phyloP scores from a whole-genome alignment of 2,888 invertebrate species.

The Danaus chrysippus region DNA sequence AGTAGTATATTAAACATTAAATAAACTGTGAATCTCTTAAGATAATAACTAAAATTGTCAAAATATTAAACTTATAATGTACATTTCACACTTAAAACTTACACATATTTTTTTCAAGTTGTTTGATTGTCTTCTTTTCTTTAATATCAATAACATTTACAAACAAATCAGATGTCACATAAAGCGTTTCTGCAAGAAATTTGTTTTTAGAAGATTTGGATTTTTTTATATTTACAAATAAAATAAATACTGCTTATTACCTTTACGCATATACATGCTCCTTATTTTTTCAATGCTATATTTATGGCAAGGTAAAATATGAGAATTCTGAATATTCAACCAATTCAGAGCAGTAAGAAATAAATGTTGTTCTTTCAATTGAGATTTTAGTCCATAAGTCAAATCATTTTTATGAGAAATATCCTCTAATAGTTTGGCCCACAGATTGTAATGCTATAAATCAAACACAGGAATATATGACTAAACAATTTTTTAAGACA shows the following conservation, averaged over 20 bases:
- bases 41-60: too few relatives aligned
- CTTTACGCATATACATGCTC: conserved; percentile 44
- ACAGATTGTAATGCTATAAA: conserved; percentile 36
- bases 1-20: conserved; percentile 27
- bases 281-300: conserved; percentile 30
- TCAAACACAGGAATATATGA: conserved; percentile 10
- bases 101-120: too few relatives aligned
- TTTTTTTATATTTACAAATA: conserved; percentile 11
- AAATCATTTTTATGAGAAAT: conserved; percentile 39
- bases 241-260: conserved; percentile 35
- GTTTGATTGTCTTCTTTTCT: too few relatives aligned
- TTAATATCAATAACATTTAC: too few relatives aligned
- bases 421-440: conserved; percentile 38
- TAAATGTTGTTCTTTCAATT: conserved; percentile 33
- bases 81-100: too few relatives aligned
- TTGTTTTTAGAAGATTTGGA: background rate
- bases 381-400: conserved; percentile 40
- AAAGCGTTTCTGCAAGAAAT: conserved; percentile 2
- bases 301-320: conserved; percentile 23
- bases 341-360: conserved; percentile 44
- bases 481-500: background rate
- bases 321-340: conserved; percentile 36
- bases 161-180: conserved; percentile 34
- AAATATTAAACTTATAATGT: too few relatives aligned
- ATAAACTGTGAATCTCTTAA: too few relatives aligned